Conservation (phyloP, 2,797 vertebrate species). For the Paedocypris micromegethes region DNA sequence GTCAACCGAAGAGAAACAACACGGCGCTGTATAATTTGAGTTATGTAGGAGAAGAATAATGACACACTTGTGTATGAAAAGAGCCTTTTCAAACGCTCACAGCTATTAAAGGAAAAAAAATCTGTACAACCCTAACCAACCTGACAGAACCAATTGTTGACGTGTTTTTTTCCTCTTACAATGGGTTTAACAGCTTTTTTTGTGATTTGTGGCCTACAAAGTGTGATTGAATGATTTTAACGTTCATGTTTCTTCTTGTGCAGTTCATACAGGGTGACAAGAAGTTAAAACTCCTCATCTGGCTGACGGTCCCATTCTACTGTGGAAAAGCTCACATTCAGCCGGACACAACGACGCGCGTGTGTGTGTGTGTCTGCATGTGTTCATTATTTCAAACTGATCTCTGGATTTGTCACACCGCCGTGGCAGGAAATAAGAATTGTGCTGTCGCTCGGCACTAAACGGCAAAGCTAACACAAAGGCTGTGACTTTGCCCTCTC, state of each 20-base stretch:
- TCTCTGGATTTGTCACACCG: slow-evolving; percentile 37
- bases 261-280: slow-evolving; percentile 50
- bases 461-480: slow-evolving; percentile 13
- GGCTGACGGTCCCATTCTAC: neutral
- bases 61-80: slow-evolving; percentile 25
- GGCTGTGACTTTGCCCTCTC: slow-evolving; percentile 16
- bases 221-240: neutral
- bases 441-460: slow-evolving; percentile 18
- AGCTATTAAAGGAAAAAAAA: slow-evolving; percentile 12
- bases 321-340: too few relatives aligned
- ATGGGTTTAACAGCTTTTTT: slow-evolving; percentile 4
- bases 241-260: neutral
- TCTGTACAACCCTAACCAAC: slow-evolving; percentile 17
- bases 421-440: slow-evolving; percentile 7
- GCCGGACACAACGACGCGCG: too few relatives aligned
- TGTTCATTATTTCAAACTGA: slow-evolving; percentile 34
- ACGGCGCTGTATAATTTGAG: slow-evolving; percentile 29
- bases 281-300: slow-evolving; percentile 20
- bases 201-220: neutral
- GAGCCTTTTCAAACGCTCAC: slow-evolving; percentile 27
- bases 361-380: slow-evolving; percentile 21
- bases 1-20: slow-evolving; percentile 22
- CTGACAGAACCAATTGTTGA: slow-evolving; percentile 8
- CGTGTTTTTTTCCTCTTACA: neutral
- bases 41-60: slow-evolving; percentile 36